These are phyloP conservation scores for Acestrorhynchus altus DNA, from an alignment of 2,797 vertebrate species.

Conservation along the genomic window DNA sequence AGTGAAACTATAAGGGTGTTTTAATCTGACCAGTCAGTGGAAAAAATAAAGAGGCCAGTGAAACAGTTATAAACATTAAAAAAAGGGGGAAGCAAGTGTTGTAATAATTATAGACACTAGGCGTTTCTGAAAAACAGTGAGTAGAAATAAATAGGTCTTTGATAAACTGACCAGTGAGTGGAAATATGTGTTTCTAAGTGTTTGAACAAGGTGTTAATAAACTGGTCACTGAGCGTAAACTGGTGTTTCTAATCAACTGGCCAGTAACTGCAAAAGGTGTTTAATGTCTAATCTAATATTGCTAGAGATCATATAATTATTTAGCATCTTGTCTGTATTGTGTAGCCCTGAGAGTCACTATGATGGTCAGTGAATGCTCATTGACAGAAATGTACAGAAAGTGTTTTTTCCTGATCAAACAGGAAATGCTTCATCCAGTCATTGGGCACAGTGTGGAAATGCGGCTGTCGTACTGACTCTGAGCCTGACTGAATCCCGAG, in stretches of 20 bases:
- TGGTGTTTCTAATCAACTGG: neutral
- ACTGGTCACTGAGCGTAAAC: too few species aligned
- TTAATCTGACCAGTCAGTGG: neutral
- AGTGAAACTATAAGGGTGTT: neutral
- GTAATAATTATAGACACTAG: too few species aligned
- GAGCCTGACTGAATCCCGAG: conserved; percentile 30
- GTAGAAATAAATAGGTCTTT: neutral
- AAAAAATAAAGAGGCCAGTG: neutral
- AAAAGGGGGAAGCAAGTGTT: too few species aligned
- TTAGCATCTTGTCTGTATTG: neutral
- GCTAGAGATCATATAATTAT: too few species aligned
- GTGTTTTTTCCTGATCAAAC: neutral
- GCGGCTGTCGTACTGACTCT: neutral
- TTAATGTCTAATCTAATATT: neutral
- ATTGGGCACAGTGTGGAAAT: conserved; percentile 1
- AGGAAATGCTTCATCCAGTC: neutral
- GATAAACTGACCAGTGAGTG: neutral
- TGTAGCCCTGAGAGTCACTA: neutral
- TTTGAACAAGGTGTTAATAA: too few species aligned
- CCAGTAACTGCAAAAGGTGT: neutral
- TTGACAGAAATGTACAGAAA: neutral
- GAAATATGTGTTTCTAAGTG: too few species aligned
- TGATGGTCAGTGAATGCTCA: neutral
- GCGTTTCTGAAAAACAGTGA: neutral
- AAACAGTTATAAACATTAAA: too few species aligned